These are phyloP conservation scores for Parthenolecanium corni DNA, from an alignment of 2,888 invertebrate species.

Conservation along the genomic window DNA sequence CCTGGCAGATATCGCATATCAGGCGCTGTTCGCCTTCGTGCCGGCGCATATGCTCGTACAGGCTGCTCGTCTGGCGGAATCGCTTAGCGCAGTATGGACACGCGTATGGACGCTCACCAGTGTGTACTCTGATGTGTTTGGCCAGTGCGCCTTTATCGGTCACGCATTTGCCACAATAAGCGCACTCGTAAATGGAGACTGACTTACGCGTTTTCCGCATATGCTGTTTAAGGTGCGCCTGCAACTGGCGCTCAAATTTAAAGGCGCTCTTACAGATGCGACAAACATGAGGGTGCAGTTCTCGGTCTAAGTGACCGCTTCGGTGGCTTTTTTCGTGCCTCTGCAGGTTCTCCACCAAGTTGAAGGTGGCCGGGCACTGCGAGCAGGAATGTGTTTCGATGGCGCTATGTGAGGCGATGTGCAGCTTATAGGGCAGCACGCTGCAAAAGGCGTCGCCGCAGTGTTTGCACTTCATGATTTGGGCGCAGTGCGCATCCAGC, in stretches of 20 bases:
- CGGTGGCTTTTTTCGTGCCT: not conserved
- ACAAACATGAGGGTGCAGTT: not conserved
- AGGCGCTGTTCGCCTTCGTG: not conserved
- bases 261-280: not conserved
- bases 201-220: conserved; percentile 8
- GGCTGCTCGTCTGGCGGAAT: conserved; percentile 3
- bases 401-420: not conserved
- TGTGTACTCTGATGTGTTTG: conserved; percentile 6
- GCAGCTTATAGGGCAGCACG: not conserved
- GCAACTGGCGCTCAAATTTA: not conserved
- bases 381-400: not conserved
- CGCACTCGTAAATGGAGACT: conserved; percentile 6
- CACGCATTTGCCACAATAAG: conserved; percentile 12
- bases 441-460: conserved; percentile 5
- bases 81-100: not conserved
- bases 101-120: conserved; percentile 5
- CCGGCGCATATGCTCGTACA: not conserved
- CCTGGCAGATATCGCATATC: conserved; percentile 2
- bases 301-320: conserved; percentile 1
- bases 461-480: not conserved
- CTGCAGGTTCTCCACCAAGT: not conserved
- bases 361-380: not conserved
- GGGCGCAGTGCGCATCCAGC: not conserved
- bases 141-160: conserved; percentile 6
- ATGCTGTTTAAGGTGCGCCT: not conserved